These are phyloP conservation scores for Phoronis australis DNA, from an alignment of 2,888 invertebrate species.

Conservation along the genomic window DNA sequence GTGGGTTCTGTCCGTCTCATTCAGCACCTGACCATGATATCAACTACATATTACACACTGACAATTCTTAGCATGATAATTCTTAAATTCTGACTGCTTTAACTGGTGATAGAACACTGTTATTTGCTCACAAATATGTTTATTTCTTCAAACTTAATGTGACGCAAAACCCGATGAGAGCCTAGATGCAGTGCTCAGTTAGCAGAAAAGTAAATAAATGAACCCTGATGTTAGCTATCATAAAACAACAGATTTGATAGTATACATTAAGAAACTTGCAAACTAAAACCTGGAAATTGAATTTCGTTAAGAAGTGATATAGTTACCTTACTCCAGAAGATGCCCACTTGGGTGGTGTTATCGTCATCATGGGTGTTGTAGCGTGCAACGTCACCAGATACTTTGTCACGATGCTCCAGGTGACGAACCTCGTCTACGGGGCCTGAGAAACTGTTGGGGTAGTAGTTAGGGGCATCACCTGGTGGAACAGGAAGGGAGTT, in stretches of 20 bases:
- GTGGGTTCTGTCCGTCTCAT: slow-evolving; percentile 67
- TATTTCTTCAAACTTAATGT: too few relatives aligned
- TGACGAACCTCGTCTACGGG: slow-evolving; percentile 64
- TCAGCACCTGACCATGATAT: slow-evolving; percentile 63
- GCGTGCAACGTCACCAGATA: slow-evolving; percentile 71
- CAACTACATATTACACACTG: too few relatives aligned
- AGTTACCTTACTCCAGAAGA: slow-evolving; percentile 72
- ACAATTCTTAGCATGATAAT: too few relatives aligned
- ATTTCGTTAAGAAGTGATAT: not conserved
- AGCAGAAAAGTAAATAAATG: not conserved
- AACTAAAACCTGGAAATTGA: not conserved
- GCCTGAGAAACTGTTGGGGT: slow-evolving; percentile 91
- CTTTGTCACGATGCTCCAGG: slow-evolving; percentile 57
- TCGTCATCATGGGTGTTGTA: slow-evolving; percentile 81
- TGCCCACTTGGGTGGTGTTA: slow-evolving; percentile 78
- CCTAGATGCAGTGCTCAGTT: too few relatives aligned
- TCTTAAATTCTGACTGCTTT: not conserved
- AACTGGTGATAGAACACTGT: not conserved
- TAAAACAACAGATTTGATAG: too few relatives aligned
- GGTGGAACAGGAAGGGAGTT: too few relatives aligned
- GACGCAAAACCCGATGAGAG: too few relatives aligned
- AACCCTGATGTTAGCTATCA: not conserved
- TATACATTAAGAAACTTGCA: too few relatives aligned
- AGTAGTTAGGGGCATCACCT: slow-evolving; percentile 84
- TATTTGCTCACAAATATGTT: not conserved